These are phyloP conservation scores for Prolemur simus DNA, from an alignment of 2,113 vertebrate species.

Conservation along the genomic window DNA sequence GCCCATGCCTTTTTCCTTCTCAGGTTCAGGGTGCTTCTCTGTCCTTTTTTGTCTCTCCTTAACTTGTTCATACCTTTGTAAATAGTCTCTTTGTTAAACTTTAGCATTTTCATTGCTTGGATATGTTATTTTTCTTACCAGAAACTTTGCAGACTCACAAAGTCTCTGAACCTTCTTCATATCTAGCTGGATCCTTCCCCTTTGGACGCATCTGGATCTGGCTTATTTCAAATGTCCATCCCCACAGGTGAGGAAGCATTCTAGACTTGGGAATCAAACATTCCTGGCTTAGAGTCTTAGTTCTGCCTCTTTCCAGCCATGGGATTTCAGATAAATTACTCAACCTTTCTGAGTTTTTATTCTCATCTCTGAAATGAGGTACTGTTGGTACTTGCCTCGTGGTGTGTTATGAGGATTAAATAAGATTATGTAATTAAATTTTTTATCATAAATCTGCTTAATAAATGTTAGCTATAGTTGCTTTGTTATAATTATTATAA, in stretches of 20 bases:
- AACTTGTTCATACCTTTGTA: background rate
- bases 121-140: background rate
- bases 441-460: background rate
- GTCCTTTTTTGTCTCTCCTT: background rate
- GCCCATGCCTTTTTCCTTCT: background rate
- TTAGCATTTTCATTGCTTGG: background rate
- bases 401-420: background rate
- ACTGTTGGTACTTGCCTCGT: background rate
- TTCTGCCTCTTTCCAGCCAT: background rate
- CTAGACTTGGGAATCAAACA: background rate
- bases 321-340: background rate
- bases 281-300: background rate
- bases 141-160: background rate
- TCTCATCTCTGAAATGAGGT: conserved; percentile 26
- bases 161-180: background rate
- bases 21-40: background rate
- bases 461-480: background rate
- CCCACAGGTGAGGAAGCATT: background rate
- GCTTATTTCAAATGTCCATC: background rate
- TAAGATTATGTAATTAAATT: conserved; percentile 21
- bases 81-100: background rate
- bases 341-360: background rate
- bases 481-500: background rate
- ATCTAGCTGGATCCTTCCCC: background rate
- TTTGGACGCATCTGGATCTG: background rate